Percentiles rank a stretch among this genome's conserved stretches.
Conservation (phyloP, 1,140 invertebrate genomes). For the Orius insidiosus region DNA sequence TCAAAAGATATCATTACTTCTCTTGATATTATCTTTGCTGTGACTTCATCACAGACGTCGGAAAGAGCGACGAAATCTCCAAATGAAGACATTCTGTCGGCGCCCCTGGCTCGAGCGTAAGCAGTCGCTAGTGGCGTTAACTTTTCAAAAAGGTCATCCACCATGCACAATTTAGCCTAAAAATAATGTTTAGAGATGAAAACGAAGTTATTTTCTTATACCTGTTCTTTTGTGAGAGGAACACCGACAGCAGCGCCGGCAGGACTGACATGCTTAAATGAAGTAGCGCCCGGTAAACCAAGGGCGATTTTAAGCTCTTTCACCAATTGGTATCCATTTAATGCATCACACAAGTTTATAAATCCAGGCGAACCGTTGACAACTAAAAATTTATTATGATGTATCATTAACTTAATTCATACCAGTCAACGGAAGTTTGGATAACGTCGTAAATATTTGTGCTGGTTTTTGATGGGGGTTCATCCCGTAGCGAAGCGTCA, state of each 20-base stretch:
- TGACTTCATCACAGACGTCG: slow-evolving; percentile 68
- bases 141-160: slow-evolving; percentile 59
- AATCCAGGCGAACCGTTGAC: slow-evolving; percentile 92
- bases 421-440: slow-evolving; percentile 68
- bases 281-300: slow-evolving; percentile 77
- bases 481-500: slow-evolving; percentile 87
- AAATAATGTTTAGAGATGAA: slow-evolving; percentile 8
- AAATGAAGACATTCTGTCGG: slow-evolving; percentile 97
- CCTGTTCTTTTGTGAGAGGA: slow-evolving; percentile 34
- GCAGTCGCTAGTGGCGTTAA: slow-evolving; percentile 81
- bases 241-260: slow-evolving; percentile 84
- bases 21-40: slow-evolving; percentile 42
- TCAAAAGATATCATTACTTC: slow-evolving; percentile 29
- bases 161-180: slow-evolving; percentile 82
- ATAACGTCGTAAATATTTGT: slow-evolving; percentile 68
- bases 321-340: slow-evolving; percentile 95
- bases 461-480: slow-evolving; percentile 97
- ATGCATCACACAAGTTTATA: slow-evolving; percentile 92
- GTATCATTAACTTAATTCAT: slow-evolving; percentile 1
- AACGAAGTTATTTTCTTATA: background rate
- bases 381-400: slow-evolving; percentile 32
- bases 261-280: slow-evolving; percentile 95
- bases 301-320: slow-evolving; percentile 67
- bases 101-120: slow-evolving; percentile 88
- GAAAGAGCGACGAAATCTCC: slow-evolving; percentile 94